Evolutionary conservation across 2,113 vertebrate species (phyloP).

Genomic region (Microcebus griseorufus): DNA sequence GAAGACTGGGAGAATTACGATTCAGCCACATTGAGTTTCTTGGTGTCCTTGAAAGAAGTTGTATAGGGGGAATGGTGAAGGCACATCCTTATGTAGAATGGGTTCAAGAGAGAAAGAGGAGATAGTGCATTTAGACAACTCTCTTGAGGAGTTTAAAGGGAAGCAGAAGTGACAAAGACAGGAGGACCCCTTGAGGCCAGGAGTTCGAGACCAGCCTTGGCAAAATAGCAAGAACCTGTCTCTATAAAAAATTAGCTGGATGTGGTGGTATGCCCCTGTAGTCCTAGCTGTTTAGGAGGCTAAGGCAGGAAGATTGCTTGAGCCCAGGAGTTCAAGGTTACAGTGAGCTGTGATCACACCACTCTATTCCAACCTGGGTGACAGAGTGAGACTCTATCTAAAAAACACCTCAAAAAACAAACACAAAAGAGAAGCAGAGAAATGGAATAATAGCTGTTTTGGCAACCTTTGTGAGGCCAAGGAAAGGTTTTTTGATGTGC

Average conservation of each 20-base stretch:
- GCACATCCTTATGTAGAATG: not conserved
- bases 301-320: not conserved
- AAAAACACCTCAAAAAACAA: not conserved
- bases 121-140: not conserved
- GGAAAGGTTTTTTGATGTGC: not conserved
- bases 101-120: not conserved
- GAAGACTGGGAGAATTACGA: not conserved
- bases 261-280: not conserved
- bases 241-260: not conserved
- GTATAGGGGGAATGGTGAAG: not conserved
- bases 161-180: not conserved
- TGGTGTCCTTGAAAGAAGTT: not conserved
- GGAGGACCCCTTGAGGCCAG: not conserved
- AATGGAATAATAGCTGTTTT: not conserved
- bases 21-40: not conserved
- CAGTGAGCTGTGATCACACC: not conserved
- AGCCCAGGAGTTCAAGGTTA: not conserved
- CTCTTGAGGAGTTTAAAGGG: not conserved
- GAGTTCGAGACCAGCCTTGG: not conserved
- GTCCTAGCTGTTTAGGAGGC: not conserved
- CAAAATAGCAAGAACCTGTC: not conserved
- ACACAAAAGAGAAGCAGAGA: not conserved
- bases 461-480: not conserved
- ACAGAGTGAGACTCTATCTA: not conserved
- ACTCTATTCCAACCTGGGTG: not conserved